phyloP scores from a whole-genome alignment of 2,888 invertebrate species.

The Synanthedon formicaeformis region DNA sequence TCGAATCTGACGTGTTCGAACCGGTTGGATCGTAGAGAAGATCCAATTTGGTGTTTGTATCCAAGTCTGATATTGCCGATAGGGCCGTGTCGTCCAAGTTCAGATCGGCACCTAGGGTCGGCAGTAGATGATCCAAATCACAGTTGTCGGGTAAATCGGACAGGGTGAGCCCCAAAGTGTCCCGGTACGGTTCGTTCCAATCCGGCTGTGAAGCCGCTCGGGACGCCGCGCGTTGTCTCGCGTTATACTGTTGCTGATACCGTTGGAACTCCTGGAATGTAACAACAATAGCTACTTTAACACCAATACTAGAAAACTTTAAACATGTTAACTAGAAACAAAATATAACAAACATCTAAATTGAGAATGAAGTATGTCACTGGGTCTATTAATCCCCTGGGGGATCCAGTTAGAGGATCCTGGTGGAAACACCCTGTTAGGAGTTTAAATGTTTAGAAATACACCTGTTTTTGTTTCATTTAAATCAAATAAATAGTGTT shows the following conservation, averaged over 20 bases:
- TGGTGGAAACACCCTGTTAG: too few relatives aligned
- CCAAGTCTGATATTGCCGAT: slow-evolving; percentile 49
- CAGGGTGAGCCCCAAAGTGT: slow-evolving; percentile 44
- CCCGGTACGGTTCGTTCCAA: slow-evolving; percentile 64
- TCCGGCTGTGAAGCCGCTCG: slow-evolving; percentile 43
- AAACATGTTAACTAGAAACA: too few relatives aligned
- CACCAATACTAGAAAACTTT: background rate
- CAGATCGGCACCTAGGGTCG: slow-evolving; percentile 72
- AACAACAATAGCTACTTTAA: background rate
- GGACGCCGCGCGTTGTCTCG: slow-evolving; percentile 65
- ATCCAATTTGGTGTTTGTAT: slow-evolving; percentile 51
- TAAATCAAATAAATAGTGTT: too few relatives aligned
- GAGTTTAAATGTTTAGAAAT: too few relatives aligned
- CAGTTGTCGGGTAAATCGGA: slow-evolving; percentile 56
- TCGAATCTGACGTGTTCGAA: background rate
- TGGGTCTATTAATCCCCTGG: too few relatives aligned
- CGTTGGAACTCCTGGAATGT: slow-evolving; percentile 69
- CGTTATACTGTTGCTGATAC: slow-evolving; percentile 74
- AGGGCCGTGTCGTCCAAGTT: slow-evolving; percentile 58
- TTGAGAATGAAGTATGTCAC: too few relatives aligned
- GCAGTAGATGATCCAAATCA: slow-evolving; percentile 76
- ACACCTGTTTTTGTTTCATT: too few relatives aligned
- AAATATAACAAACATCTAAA: too few relatives aligned
- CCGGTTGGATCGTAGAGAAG: slow-evolving; percentile 22
- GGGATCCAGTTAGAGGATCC: too few relatives aligned